Base-by-base conservation (phyloP, 2,888 invertebrate genomes). In the Mystacides longicornis region DNA sequence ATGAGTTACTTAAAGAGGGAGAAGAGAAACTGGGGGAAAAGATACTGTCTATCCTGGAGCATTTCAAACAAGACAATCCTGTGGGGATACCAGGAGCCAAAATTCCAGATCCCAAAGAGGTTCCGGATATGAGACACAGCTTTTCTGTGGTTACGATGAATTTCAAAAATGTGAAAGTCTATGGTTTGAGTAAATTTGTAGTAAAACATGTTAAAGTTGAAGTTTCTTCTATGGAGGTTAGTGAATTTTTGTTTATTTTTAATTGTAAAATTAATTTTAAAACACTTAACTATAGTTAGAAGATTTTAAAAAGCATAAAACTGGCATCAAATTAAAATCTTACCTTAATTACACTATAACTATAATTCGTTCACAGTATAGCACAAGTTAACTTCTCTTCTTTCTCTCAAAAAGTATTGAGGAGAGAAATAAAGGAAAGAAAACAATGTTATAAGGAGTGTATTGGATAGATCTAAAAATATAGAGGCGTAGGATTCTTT, bases 31-130 rank as follows among this genome's bases (percentile, higher is more conserved):
- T 91, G 48, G 86, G 87, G 55, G 83, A 87, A 57, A 83, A 85
- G 65, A 79, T 92, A 46, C 73, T 84, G 48, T 75, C 77, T 5
- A 74, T 90, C 7, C 66, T 93, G 37, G 84, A 87, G 55, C 90
- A 92, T 67, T 92, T 86, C 69, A 87, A 91, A 68, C 82, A 89
- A 65, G 78, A 82, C 16, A 86, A 91, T 69, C 90, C 90, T 0
- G 74, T 88, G 3, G 90, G 90, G 4, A 67, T 92, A n/a, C 92
- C 92, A 0, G 87, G 87, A 0, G 84, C 82, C 0, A 81, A 85
- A 1, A 79, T 93, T 51, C 87, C 88, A 0, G 92, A 93, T 67
- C 93, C 93, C 0, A 83, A 89, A 74, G 72, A 79, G 1, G 83
- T 92, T 21, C 90, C 90, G 0, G 83, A 88, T 62, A 83, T 88